Conservation (phyloP, 2,888 invertebrate species). For the Dryocosmus kuriphilus region DNA sequence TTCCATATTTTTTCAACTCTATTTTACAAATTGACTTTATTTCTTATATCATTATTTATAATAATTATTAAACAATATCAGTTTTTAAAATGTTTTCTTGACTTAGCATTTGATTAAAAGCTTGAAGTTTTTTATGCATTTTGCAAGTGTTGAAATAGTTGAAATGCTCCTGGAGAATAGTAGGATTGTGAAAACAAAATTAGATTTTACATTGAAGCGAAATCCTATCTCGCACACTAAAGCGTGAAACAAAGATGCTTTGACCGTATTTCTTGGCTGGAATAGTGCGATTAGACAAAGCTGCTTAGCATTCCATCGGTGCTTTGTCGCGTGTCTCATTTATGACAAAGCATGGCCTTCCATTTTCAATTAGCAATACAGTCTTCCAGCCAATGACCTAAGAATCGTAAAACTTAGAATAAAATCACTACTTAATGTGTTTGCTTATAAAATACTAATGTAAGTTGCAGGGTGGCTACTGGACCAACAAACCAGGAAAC, state of each 20-base stretch:
- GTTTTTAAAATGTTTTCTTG: no score
- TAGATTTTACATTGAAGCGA: background rate
- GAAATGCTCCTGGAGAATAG: background rate
- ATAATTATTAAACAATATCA: no score
- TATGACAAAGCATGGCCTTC: conserved; percentile 34
- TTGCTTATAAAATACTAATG: background rate
- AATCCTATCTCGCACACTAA: conserved; percentile 2
- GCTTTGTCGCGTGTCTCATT: conserved; percentile 39
- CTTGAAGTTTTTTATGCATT: background rate
- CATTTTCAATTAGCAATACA: conserved; percentile 34
- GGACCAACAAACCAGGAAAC: no score
- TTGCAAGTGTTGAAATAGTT: background rate
- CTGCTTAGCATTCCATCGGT: conserved; percentile 35
- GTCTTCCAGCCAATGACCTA: conserved; percentile 36
- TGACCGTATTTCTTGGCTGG: conserved; percentile 30
- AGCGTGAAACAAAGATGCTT: conserved; percentile 28
- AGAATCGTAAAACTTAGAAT: conserved; percentile 15
- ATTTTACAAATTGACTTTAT: background rate
- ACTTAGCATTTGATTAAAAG: background rate
- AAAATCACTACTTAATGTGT: background rate
- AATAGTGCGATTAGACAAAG: conserved; percentile 39
- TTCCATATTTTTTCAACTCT: background rate
- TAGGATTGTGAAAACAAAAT: background rate
- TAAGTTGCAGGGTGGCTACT: no score
- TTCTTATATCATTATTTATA: background rate